These are phyloP conservation scores for Bembecia ichneumoniformis DNA, from an alignment of 2,888 invertebrate genomes.

Conservation along the genomic window DNA sequence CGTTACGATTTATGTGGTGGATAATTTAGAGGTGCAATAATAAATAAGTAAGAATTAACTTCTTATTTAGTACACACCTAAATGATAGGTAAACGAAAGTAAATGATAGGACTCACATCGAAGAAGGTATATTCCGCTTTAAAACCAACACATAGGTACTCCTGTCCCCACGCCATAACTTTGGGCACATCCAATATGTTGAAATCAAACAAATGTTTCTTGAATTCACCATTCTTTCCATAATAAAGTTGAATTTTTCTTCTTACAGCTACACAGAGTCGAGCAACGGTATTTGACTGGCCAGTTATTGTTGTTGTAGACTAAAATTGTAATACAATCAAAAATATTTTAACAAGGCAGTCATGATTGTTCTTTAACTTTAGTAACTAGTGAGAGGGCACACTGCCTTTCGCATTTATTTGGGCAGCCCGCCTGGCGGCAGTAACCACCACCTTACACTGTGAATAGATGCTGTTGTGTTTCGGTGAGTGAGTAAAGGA, in stretches of 20 bases:
- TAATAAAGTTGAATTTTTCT: slow-evolving; percentile 88
- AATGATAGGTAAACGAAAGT: neutral
- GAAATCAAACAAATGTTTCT: slow-evolving; percentile 80
- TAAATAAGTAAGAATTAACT: neutral
- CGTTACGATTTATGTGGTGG: too few species aligned
- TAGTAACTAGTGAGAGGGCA: too few species aligned
- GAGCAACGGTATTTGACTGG: slow-evolving; percentile 81
- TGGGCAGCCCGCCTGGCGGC: too few species aligned
- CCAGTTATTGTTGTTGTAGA: slow-evolving; percentile 73
- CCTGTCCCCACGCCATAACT: slow-evolving; percentile 85
- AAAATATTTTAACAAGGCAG: too few species aligned
- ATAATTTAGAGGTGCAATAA: neutral
- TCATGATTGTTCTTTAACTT: too few species aligned
- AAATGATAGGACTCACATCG: slow-evolving; percentile 68
- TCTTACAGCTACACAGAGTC: slow-evolving; percentile 90
- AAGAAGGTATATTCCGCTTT: slow-evolving; percentile 85
- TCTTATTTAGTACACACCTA: too few species aligned
- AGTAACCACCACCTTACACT: too few species aligned
- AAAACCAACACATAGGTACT: slow-evolving; percentile 90
- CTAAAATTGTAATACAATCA: slow-evolving; percentile 21
- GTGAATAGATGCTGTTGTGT: too few species aligned
- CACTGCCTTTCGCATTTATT: too few species aligned
- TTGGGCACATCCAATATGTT: slow-evolving; percentile 85
- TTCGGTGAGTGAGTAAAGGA: too few species aligned
- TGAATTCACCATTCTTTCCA: slow-evolving; percentile 89